Base-by-base conservation (phyloP, 2,113 vertebrate genomes). In the Halcyon senegalensis region DNA sequence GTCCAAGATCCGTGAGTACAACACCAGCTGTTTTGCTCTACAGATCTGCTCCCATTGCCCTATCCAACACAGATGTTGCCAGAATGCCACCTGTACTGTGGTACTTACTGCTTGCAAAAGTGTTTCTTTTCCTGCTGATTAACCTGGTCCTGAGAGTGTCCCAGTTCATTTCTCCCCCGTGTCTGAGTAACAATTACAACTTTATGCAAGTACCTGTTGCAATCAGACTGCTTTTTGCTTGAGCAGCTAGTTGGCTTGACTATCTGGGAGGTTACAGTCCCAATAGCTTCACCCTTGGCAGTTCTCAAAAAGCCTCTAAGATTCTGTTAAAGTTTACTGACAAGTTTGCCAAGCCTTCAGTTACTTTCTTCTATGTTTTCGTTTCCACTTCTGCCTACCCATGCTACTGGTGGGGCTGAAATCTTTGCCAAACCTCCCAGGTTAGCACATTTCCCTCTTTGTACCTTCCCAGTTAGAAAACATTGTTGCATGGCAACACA, bases 81-180 rank as follows among this genome's bases (percentile, higher is more conserved):
- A 74, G 87, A 86, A 72, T 5, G 33, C 8, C 35, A 72, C 69
- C 46, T 31, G 33, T 41, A n/a, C 18, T 1, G 21, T 1, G 5
- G 10, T 0, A 0, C n/a, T 51, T 19, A 5, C 50, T 51, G 41
- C 43, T 66, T 48, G 7, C 2, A 1, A 77, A 43, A 53, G 16
- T 8, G 28, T 13, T 88, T 70, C 4, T 13, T 37, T 33, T 16
- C 9, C 2, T 64, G 48, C 60, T 53, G 37, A 41, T n/a, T 84
- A 43, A 70, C 4, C 18, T 35, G 12, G 23, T 70, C 41, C 30
- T 18, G 46, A 73, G 18, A 74, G 48, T 7, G 20, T 37, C 23
- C 24, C 21, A 37, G 19, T 24, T 55, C 30, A 70, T 44, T 48
- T 82, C 25, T 31, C 1, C 1, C 30, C 16, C 0, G 1, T 20